phyloP scores from a whole-genome alignment of 2,797 vertebrate species.

The Ptychobarbus kaznakovi region DNA sequence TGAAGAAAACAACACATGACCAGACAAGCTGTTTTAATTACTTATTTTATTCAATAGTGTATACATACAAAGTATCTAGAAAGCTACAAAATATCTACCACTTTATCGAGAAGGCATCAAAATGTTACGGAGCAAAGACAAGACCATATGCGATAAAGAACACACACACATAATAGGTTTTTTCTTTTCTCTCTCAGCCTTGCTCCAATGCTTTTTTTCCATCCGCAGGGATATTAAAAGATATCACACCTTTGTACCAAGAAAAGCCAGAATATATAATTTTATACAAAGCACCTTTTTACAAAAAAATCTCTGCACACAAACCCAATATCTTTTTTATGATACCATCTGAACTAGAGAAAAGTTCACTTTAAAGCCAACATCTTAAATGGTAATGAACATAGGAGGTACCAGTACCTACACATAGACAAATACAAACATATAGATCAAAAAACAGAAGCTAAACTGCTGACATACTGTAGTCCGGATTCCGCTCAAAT shows the following conservation, averaged over 20 bases:
- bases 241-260: constrained; percentile 98
- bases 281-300: constrained; percentile 95
- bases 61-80: constrained; percentile 99
- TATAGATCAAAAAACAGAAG: constrained; percentile 80
- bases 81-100: constrained; percentile 99
- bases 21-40: constrained; percentile 71
- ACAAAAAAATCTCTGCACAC: constrained; percentile 91
- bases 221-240: constrained; percentile 95
- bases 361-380: constrained; percentile 98
- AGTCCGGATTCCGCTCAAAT: constrained; percentile 81
- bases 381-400: constrained; percentile 91
- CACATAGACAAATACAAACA: constrained; percentile 86
- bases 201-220: constrained; percentile 89
- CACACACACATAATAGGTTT: constrained; percentile 89
- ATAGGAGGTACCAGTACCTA: constrained; percentile 98
- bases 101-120: constrained; percentile 99
- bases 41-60: constrained; percentile 99
- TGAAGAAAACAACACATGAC: background rate
- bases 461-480: constrained; percentile 92
- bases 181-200: constrained; percentile 75
- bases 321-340: constrained; percentile 90
- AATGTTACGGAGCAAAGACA: constrained; percentile 99
- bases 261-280: constrained; percentile 94
- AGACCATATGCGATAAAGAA: constrained; percentile 97
- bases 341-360: constrained; percentile 92